These are phyloP conservation scores for Creontiades dilutus DNA, from an alignment of 2,888 invertebrate species.

Conservation along the genomic window DNA sequence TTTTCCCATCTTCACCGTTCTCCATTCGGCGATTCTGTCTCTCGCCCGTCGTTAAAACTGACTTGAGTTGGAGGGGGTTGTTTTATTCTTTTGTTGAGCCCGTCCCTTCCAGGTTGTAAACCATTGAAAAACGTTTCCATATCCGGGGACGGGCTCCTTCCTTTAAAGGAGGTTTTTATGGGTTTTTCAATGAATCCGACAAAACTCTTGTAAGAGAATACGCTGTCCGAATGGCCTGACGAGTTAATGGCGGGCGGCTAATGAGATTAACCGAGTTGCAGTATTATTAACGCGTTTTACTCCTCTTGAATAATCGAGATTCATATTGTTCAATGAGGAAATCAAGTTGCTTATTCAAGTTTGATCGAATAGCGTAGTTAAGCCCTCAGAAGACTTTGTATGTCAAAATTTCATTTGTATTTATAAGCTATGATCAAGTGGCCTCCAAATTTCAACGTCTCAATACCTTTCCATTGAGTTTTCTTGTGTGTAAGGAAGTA, in stretches of 20 bases:
- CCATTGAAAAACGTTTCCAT: constrained; percentile 39
- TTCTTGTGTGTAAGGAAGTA: no score
- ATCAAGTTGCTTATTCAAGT: no score
- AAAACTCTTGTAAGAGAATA: not conserved
- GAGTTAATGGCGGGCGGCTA: constrained; percentile 28
- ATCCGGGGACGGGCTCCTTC: constrained; percentile 1
- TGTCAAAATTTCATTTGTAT: no score
- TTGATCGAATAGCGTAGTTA: no score
- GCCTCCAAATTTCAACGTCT: no score
- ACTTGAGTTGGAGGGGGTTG: constrained; percentile 15
- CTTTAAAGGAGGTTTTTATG: not conserved
- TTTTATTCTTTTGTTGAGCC: constrained; percentile 25
- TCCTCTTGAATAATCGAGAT: not conserved
- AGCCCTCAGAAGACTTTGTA: no score
- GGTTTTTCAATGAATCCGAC: constrained; percentile 16
- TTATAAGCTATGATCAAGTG: no score
- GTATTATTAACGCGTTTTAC: not conserved
- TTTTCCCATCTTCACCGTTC: no score
- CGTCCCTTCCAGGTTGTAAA: constrained; percentile 32
- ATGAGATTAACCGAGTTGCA: not conserved
- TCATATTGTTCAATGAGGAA: not conserved
- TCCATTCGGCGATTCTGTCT: constrained; percentile 12
- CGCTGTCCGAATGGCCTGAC: constrained; percentile 12
- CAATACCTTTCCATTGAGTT: no score
- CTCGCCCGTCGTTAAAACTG: constrained; percentile 14